Evolutionary conservation across 1,140 invertebrate genomes (phyloP), one percentile per base, ranked within the genome.

Genomic region (Atta colombica): DNA sequence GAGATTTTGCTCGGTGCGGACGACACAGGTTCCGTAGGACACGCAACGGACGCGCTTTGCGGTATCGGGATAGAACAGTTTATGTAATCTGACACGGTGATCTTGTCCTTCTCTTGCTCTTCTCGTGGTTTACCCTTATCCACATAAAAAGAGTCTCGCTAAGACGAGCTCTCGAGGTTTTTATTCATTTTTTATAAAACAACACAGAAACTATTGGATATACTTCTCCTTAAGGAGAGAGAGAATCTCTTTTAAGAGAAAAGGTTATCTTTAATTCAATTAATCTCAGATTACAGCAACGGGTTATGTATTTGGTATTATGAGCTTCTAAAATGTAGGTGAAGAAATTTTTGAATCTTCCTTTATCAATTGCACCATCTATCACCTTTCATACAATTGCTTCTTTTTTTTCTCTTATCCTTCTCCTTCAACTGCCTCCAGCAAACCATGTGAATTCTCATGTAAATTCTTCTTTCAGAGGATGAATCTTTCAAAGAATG

Each of bases 1-100:
- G 92, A 91, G 89, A 93, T 93, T 92, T 92, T 86, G 88, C 91
- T 88, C 90, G 66, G 60, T 39, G 77, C 14, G n/a, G 39, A 65
- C 25, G 63, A 71, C 69, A 63, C 66, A 65, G 51, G 21, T 55
- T 84, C 39, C 66, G 21, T 25, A 75, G 80, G 66, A 78, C 39
- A 60, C 85, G 77, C 88, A 85, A 55, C 60, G 63, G 77, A 60
- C 72, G 45, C 55, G n/a, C 53, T 68, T 31, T 25, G 35, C 81
- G 3, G 68, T 53, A 88, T 82, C 72, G 80, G 69, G 61, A 85
- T 82, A 78, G 72, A 89, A 81, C 88, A 81, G 39, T 87, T 88
- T 74, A 74, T 28, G 61, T 60, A 45, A 89, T 18, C 60, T 61
- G 60, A 81, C 84, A 45, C 63, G 45, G 21, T 45, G 80, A 84